Evolutionary conservation across 2,113 vertebrate genomes (phyloP).

Genomic region (Physeter macrocephalus): DNA sequence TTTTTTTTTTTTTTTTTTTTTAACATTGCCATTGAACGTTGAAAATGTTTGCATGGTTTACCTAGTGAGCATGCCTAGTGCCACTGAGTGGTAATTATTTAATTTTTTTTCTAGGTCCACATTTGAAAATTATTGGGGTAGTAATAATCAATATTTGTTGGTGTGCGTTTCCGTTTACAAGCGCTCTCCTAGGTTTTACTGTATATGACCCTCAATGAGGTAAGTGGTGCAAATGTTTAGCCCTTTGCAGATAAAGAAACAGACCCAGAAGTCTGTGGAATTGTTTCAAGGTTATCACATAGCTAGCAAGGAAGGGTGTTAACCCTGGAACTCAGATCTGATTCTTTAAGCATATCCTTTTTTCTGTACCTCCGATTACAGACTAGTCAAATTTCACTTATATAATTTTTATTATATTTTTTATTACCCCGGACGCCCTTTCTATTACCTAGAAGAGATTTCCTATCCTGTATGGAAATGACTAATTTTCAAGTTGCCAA

Average conservation of each 20-base stretch:
- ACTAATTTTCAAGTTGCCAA: not conserved
- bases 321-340: not conserved
- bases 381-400: not conserved
- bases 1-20: not conserved
- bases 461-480: not conserved
- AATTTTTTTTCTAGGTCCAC: not conserved
- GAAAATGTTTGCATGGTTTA: constrained; percentile 44
- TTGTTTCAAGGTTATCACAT: not conserved
- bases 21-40: constrained; percentile 3
- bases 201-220: not conserved
- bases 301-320: not conserved
- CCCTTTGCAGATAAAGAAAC: not conserved
- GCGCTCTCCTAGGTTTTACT: not conserved
- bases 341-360: not conserved
- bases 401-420: not conserved
- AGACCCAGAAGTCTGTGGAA: not conserved
- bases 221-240: not conserved
- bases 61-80: constrained; percentile 21
- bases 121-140: not conserved
- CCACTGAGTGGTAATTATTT: constrained; percentile 1
- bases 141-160: not conserved
- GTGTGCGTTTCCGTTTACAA: not conserved
- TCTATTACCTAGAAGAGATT: not conserved
- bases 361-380: not conserved
- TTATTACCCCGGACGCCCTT: not conserved